Base-by-base conservation (phyloP, 2,797 vertebrate species). In the Vultur gryphus region DNA sequence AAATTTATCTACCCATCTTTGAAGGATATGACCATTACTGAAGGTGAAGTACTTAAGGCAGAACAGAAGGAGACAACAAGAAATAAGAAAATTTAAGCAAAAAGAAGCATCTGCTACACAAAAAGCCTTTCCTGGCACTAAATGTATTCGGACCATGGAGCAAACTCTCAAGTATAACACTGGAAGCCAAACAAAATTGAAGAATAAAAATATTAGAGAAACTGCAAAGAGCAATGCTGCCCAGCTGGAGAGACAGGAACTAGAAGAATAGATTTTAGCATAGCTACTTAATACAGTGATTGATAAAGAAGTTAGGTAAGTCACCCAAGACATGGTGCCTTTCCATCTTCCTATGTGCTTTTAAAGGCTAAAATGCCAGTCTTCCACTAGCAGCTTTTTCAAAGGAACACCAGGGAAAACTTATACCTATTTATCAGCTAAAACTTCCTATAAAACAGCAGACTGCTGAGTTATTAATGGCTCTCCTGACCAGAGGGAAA, bases 381-480 rank as follows among this genome's bases (percentile, higher is more conserved):
- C 73, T 90, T 70, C 92, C 75, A 57, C 55, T 51, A 80, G 48
- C 52, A 84, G 52, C 52, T 93, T 82, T 95, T 90, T 78, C 48
- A 94, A 92, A 87, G 72, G 66, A 97, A 91, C 19, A 94, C 59
- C 35, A 59, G 35, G 91, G 78, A 97, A 97, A 96, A 89, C 18
- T 58, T 81, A 3, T 29, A 90, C 65, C 81, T 95, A 85, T 92
- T 91, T 94, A 94, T 94, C 72, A 95, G 83, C 62, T 69, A 91
- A 97, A 94, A 64, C 52, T 87, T 96, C 44, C 70, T 67, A 62
- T 12, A 84, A 95, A 97, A 69, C 13, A 82, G 59, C 84, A 97
- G 72, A 87, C 83, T 65, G 76, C 75, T 82, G 75, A 79, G 67
- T 95, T 97, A 96, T 93, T 98, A 97, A 97, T 94, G 93, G 87